Percentiles rank a stretch among this genome's conserved stretches.
phyloP scores from a whole-genome alignment of 2,797 vertebrate species.

The Okamejei kenojei region DNA sequence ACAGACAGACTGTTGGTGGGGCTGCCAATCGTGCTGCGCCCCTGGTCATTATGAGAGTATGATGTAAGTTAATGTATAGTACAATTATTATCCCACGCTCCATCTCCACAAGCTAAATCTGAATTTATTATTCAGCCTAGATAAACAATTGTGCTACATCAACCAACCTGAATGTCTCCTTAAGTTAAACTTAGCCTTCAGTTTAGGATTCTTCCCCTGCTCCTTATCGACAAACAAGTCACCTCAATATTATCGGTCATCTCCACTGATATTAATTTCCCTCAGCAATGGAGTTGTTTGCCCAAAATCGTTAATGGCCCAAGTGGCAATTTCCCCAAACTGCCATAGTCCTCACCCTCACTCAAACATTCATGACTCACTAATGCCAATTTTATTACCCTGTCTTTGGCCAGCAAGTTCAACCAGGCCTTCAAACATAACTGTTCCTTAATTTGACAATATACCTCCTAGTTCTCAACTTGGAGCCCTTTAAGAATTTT shows the following conservation, averaged over 20 bases:
- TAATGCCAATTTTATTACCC: not conserved
- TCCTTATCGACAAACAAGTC: not conserved
- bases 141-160: not conserved
- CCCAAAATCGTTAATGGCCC: not conserved
- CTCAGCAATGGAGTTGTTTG: not conserved
- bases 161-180: not conserved
- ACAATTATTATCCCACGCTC: not conserved
- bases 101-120: not conserved
- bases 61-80: not conserved
- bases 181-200: not conserved
- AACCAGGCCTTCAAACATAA: not conserved
- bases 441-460: no score
- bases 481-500: no score
- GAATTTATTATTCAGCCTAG: not conserved
- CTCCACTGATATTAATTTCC: not conserved
- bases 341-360: not conserved
- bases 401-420: not conserved
- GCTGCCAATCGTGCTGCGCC: no score
- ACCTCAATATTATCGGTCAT: not conserved
- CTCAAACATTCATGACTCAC: not conserved
- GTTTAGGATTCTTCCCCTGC: no score
- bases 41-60: not conserved
- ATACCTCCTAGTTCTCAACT: no score
- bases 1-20: no score
- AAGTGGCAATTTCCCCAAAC: not conserved